Evolutionary conservation across 2,797 vertebrate genomes (phyloP).

Genomic region (Eulemur mongoz): DNA sequence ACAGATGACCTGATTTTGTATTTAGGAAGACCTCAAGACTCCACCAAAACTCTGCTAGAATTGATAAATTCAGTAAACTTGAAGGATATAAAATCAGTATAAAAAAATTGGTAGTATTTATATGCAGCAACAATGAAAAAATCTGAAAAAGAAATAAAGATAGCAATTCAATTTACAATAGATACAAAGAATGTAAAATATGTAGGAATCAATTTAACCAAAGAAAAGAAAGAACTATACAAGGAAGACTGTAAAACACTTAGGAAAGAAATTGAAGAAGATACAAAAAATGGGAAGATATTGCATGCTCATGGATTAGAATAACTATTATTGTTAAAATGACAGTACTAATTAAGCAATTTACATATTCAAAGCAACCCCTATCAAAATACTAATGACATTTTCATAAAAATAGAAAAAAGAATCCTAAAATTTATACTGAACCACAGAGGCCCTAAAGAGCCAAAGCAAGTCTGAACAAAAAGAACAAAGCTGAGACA

Average conservation of each 20-base stretch:
- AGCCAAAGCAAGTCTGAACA: too few relatives aligned
- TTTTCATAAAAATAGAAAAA: too few relatives aligned
- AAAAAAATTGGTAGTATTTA: neutral
- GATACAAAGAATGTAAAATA: neutral
- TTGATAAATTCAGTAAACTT: neutral
- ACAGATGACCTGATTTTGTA: neutral
- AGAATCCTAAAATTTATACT: too few relatives aligned
- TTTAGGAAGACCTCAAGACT: neutral
- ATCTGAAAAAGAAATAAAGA: neutral
- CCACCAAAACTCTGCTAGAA: neutral
- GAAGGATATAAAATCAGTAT: neutral
- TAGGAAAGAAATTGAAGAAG: neutral
- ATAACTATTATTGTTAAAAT: too few relatives aligned
- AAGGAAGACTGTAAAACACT: neutral
- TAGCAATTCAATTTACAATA: neutral
- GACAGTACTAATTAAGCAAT: too few relatives aligned
- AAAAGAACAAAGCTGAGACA: too few relatives aligned
- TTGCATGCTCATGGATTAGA: too few relatives aligned
- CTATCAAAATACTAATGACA: too few relatives aligned
- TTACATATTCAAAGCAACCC: too few relatives aligned
- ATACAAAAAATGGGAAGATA: too few relatives aligned
- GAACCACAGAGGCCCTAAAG: too few relatives aligned
- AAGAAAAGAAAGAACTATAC: neutral
- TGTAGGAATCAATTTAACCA: neutral
- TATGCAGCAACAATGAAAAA: neutral